These are phyloP conservation scores for Liposcelis brunnea DNA, from an alignment of 2,888 invertebrate genomes.

Conservation along the genomic window DNA sequence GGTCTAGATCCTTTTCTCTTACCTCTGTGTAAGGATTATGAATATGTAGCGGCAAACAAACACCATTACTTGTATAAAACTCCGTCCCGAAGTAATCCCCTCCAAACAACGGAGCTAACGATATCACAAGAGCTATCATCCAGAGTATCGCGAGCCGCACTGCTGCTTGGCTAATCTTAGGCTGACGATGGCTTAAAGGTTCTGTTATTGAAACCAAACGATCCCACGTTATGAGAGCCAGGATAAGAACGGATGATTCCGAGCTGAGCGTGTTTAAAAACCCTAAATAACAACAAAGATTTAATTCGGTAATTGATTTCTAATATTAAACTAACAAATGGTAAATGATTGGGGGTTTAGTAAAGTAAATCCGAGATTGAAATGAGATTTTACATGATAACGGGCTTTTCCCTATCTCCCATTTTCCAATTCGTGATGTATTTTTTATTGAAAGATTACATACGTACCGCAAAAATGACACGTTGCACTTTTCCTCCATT, in stretches of 20 bases:
- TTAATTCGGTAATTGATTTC: too few relatives aligned
- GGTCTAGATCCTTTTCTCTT: too few relatives aligned
- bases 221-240: conserved; percentile 42
- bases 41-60: conserved; percentile 39
- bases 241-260: conserved; percentile 40
- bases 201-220: conserved; percentile 40
- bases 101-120: conserved; percentile 31
- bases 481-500: conserved; percentile 36
- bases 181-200: conserved; percentile 31
- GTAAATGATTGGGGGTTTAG: not conserved
- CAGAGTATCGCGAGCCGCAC: conserved; percentile 32
- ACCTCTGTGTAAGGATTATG: conserved; percentile 41
- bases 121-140: conserved; percentile 30
- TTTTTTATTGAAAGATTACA: too few relatives aligned
- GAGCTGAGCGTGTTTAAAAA: conserved; percentile 40
- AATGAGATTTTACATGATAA: too few relatives aligned
- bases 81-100: conserved; percentile 33
- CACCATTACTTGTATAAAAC: conserved; percentile 41
- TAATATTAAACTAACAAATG: too few relatives aligned
- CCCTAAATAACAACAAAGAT: conserved; percentile 24
- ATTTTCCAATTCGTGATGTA: too few relatives aligned
- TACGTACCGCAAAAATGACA: conserved; percentile 38
- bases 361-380: too few relatives aligned
- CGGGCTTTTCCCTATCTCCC: too few relatives aligned
- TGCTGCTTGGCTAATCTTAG: conserved; percentile 28